These are phyloP conservation scores for Phrynosoma blainvillii DNA, from an alignment of 2,113 vertebrate species.

Conservation along the genomic window DNA sequence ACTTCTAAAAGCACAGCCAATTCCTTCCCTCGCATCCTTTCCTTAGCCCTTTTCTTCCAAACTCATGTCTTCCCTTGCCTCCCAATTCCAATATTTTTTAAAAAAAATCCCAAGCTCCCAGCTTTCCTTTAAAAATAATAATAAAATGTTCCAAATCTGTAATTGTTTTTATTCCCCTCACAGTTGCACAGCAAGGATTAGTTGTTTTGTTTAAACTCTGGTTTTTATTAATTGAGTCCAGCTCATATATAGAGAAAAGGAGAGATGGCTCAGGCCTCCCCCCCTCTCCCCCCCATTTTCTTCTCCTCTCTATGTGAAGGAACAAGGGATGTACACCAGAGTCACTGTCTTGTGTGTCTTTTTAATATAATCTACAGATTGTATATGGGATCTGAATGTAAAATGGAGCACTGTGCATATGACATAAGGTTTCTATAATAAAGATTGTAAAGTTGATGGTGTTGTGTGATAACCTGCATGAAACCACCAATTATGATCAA, in stretches of 20 bases:
- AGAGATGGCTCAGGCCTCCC: no score
- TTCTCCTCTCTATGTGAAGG: neutral
- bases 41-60: neutral
- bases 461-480: neutral
- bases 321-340: neutral
- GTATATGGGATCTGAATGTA: conserved; percentile 31
- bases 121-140: neutral
- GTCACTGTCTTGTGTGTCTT: conserved; percentile 23
- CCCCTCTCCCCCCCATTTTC: no score
- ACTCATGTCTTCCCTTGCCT: neutral
- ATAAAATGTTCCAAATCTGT: neutral
- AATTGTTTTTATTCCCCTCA: neutral
- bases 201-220: conserved; percentile 16
- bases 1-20: neutral
- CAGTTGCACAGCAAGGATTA: neutral
- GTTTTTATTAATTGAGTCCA: neutral
- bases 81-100: neutral
- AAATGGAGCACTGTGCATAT: conserved; percentile 50
- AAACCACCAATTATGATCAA: neutral
- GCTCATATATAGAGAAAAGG: neutral
- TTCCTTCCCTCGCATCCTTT: neutral
- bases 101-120: neutral
- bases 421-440: conserved; percentile 70
- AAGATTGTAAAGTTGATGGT: conserved; percentile 59
- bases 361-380: conserved; percentile 15